A percentile compares a stretch with the other conserved stretches of the same genome.
Evolutionary conservation across 2,888 invertebrate species (phyloP).

Genomic region (Uropetala carovei): DNA sequence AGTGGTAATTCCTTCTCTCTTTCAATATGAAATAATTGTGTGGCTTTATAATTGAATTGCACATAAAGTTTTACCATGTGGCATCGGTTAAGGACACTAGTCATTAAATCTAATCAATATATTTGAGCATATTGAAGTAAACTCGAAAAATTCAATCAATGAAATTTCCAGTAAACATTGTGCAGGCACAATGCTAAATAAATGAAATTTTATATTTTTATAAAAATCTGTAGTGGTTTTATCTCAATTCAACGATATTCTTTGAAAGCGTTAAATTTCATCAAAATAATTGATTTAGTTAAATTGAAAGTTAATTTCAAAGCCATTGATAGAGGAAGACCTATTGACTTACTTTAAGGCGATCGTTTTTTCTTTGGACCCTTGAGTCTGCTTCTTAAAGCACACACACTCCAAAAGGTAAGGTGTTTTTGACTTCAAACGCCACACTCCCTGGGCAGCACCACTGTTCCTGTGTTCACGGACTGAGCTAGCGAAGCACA

Average conservation of each 20-base stretch:
- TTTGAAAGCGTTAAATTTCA: slow-evolving; percentile 44
- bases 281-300: slow-evolving; percentile 42
- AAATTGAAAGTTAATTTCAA: slow-evolving; percentile 49
- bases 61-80: slow-evolving; percentile 47
- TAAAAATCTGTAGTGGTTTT: slow-evolving; percentile 66
- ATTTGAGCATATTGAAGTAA: slow-evolving; percentile 39
- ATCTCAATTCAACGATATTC: slow-evolving; percentile 61
- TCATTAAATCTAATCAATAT: slow-evolving; percentile 43
- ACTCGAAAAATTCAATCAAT: slow-evolving; percentile 26
- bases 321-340: slow-evolving; percentile 65
- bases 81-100: slow-evolving; percentile 59
- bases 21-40: slow-evolving; percentile 52
- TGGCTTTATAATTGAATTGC: slow-evolving; percentile 59
- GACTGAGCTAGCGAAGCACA: slow-evolving; percentile 73
- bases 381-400: slow-evolving; percentile 39
- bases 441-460: slow-evolving; percentile 63
- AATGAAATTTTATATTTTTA: slow-evolving; percentile 68
- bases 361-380: slow-evolving; percentile 15
- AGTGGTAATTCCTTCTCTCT: slow-evolving; percentile 52
- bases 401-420: slow-evolving; percentile 63
- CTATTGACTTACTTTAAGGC: background rate
- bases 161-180: slow-evolving; percentile 52
- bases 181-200: slow-evolving; percentile 68
- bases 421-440: slow-evolving; percentile 54
- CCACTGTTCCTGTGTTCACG: slow-evolving; percentile 78